phyloP scores from a whole-genome alignment of 2,888 invertebrate genomes.

The Neria commutata region DNA sequence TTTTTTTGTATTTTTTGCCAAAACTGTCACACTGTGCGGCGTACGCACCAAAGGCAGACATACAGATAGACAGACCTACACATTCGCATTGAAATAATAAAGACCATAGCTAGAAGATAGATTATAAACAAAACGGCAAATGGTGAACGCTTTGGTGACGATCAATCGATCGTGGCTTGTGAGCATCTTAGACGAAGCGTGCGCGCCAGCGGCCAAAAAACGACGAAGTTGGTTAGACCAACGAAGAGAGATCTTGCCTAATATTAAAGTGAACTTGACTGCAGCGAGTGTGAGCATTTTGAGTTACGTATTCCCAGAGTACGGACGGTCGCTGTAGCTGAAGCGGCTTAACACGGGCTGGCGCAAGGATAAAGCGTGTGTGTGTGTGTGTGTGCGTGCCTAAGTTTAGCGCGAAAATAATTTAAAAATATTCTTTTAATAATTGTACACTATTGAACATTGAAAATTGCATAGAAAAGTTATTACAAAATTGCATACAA shows the following conservation, averaged over 20 bases:
- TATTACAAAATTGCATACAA: neutral
- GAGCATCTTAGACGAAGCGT: too few relatives aligned
- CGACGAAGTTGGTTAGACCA: slow-evolving; percentile 18
- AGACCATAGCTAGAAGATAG: too few relatives aligned
- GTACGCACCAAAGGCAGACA: too few relatives aligned
- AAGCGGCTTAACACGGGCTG: slow-evolving; percentile 40
- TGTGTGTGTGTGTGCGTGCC: neutral
- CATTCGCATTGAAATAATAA: slow-evolving; percentile 26
- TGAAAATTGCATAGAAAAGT: neutral
- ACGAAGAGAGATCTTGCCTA: slow-evolving; percentile 36
- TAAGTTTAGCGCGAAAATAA: slow-evolving; percentile 8
- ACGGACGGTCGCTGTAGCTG: slow-evolving; percentile 33
- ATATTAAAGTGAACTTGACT: slow-evolving; percentile 55
- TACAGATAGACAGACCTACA: too few relatives aligned
- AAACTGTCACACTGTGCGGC: neutral
- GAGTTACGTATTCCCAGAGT: slow-evolving; percentile 46
- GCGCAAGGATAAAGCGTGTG: slow-evolving; percentile 2
- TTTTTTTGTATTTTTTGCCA: too few relatives aligned
- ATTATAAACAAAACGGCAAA: too few relatives aligned
- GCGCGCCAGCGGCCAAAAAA: too few relatives aligned
- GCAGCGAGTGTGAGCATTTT: slow-evolving; percentile 45
- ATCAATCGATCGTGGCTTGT: too few relatives aligned
- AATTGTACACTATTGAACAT: neutral
- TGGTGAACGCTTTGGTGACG: too few relatives aligned
- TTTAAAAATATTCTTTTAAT: slow-evolving; percentile 2